Percentiles rank a stretch among this genome's conserved stretches.
Evolutionary conservation across 2,888 invertebrate species (phyloP).

Genomic region (Lomographa bimaculata): DNA sequence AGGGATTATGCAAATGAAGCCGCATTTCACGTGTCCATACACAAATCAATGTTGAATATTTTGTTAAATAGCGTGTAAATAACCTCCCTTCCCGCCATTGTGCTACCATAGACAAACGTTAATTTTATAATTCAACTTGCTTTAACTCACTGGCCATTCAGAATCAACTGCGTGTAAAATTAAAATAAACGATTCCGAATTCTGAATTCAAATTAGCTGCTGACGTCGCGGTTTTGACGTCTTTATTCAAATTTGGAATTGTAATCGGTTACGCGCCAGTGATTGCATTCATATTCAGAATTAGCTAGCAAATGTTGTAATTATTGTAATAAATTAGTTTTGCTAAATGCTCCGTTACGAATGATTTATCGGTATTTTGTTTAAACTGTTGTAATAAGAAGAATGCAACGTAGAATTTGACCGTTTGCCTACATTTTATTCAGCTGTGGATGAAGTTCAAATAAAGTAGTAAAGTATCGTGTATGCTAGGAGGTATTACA

Average conservation of each 20-base stretch:
- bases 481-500: no score
- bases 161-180: conserved; percentile 79
- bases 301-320: conserved; percentile 34
- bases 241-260: conserved; percentile 74
- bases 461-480: no score
- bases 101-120: conserved; percentile 61
- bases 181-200: conserved; percentile 76
- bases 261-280: conserved; percentile 62
- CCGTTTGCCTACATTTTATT: no score
- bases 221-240: conserved; percentile 73
- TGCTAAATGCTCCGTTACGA: conserved; percentile 13
- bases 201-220: conserved; percentile 43
- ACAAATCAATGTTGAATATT: conserved; percentile 63
- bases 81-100: conserved; percentile 54
- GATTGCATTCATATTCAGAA: conserved; percentile 67
- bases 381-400: no score
- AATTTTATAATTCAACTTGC: conserved; percentile 65
- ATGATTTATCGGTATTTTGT: conserved; percentile 11
- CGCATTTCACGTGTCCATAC: conserved; percentile 62
- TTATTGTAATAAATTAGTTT: conserved; percentile 23
- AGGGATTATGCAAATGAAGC: conserved; percentile 70
- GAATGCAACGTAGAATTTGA: no score
- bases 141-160: conserved; percentile 59
- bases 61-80: conserved; percentile 80
- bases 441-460: no score